Evolutionary conservation across 2,888 invertebrate species (phyloP), one percentile per base, ranked within the genome.

Genomic region (Scaeva pyrastri): DNA sequence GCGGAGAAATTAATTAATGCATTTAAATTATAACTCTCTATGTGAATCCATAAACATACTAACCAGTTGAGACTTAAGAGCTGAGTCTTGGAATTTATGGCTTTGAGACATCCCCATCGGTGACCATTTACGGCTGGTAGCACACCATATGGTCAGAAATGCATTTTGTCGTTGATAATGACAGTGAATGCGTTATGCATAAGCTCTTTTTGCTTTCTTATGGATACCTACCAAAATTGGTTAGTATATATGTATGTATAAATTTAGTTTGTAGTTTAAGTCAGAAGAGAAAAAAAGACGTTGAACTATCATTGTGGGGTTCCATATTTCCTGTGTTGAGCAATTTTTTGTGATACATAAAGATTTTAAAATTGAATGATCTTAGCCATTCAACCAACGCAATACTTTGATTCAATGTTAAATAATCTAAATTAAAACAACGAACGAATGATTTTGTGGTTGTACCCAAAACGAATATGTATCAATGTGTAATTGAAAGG

Each of bases 1-100:
- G 31, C 39, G 64, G 43, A 71, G 36, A 82, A 82, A 76, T 66
- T 76, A 77, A 77, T 82, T 82, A 66, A 66, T 81, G 80, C 75
- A 75, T 75, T 74, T 62, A 6, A 52, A 68, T 50, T 52, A 23
- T 55, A 45, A 14, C 23, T 52, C 43, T 39, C 19, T 52, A 52
- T 55, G 26, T 71, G 75, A 70, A 75, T 81, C 23, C 23, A 52
- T 23, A 23, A 52, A 23, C 68, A 81, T 31, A 81, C 70, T 55
- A 75, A 81, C 80, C 62, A 62, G 70, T 76, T 64, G 31, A 31
- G 31, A 31, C 5, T 31, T n/a, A n/a, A n/a, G 19, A 62, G 56
- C 52, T 64, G 23, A 43, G 48, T 39, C 58, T 21, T 1, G 21
- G 21, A 41, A 81, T 71, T 74, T 76, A 76, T 76, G 64, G 55